These are phyloP conservation scores for Kryptopterus vitreolus DNA, from an alignment of 2,797 vertebrate species.

Conservation along the genomic window DNA sequence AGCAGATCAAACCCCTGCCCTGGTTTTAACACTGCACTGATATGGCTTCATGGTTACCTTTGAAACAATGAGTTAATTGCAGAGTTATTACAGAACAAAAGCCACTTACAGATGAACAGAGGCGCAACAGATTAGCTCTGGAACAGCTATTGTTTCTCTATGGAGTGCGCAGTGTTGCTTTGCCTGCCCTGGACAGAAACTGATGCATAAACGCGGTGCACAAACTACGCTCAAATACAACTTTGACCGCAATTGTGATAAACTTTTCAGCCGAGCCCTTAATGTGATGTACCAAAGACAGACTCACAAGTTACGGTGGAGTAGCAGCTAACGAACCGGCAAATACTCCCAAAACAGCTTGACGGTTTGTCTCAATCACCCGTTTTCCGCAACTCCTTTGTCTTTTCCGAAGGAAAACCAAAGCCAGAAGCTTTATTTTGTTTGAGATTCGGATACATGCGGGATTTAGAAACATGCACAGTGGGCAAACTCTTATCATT, in stretches of 20 bases:
- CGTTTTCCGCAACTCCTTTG: background rate
- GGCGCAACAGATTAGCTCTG: background rate
- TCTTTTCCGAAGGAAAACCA: background rate
- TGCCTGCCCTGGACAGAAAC: background rate
- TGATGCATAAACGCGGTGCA: background rate
- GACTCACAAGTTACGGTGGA: background rate
- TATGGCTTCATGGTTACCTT: background rate
- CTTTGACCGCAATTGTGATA: background rate
- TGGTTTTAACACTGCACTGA: background rate
- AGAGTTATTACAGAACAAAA: constrained; percentile 5
- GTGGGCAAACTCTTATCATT: background rate
- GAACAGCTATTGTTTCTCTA: background rate
- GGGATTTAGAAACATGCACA: background rate
- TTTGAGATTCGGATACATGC: background rate
- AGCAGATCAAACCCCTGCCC: background rate
- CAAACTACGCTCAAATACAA: background rate
- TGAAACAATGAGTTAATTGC: background rate
- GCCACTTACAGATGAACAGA: background rate
- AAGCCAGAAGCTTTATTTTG: background rate
- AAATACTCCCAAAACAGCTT: background rate
- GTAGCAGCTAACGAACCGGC: background rate
- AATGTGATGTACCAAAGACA: background rate
- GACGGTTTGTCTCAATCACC: background rate
- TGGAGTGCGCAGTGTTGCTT: background rate
- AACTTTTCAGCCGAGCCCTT: background rate